Conservation (phyloP, 1,140 invertebrate species). For the Oreohelix idahoensis region DNA sequence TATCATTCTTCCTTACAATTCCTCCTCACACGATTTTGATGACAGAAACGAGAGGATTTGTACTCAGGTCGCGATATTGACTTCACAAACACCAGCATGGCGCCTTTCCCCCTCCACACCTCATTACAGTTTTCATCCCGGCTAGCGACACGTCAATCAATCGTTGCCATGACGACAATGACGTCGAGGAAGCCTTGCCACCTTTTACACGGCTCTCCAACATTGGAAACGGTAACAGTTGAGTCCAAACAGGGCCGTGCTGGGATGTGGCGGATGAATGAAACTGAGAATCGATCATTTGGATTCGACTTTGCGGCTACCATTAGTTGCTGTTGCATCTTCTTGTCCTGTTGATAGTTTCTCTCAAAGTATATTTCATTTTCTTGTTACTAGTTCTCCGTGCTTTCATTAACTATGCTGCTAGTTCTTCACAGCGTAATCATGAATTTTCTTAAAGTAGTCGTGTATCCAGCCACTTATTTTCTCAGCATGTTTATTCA, state of each 20-base stretch:
- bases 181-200: constrained; percentile 3
- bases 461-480: too few species aligned
- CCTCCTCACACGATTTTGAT: too few species aligned
- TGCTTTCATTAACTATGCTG: too few species aligned
- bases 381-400: too few species aligned
- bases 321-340: too few species aligned
- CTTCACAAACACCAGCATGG: neutral
- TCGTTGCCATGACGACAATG: constrained; percentile 6
- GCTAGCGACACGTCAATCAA: neutral
- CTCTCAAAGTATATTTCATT: too few species aligned
- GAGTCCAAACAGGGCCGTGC: neutral
- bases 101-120: neutral
- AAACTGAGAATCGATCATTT: neutral
- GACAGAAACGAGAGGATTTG: neutral
- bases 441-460: too few species aligned
- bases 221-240: neutral
- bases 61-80: neutral
- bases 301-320: too few species aligned
- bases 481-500: too few species aligned
- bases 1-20: too few species aligned
- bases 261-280: neutral
- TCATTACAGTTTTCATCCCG: neutral
- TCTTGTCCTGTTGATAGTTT: too few species aligned
- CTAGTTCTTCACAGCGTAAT: too few species aligned
- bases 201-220: neutral